Conservation (phyloP, 2,113 vertebrate species). For the Triplophysa siluroides region DNA sequence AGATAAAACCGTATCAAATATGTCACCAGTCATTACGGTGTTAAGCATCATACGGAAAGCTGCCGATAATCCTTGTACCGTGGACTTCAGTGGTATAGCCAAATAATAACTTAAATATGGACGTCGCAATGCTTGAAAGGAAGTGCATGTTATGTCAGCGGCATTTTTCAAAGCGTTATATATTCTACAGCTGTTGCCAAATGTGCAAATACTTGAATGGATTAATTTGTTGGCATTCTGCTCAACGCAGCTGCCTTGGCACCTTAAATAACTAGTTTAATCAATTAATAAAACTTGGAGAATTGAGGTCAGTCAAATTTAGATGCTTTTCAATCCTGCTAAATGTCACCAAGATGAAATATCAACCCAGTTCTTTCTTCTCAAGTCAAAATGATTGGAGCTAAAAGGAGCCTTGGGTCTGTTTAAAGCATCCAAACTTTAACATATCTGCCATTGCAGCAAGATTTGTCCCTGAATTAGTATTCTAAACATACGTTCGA, state of each 20-base stretch:
- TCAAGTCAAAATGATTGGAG: neutral
- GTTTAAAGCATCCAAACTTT: neutral
- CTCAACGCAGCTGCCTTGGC: slow-evolving; percentile 2
- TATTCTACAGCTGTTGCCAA: slow-evolving; percentile 3
- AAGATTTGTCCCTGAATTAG: slow-evolving; percentile 27
- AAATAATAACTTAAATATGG: neutral
- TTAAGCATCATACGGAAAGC: slow-evolving; percentile 16
- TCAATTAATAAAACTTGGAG: neutral
- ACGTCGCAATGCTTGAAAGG: too few relatives aligned
- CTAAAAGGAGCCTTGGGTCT: neutral
- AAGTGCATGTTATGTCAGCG: neutral
- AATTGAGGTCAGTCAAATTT: slow-evolving; percentile 18
- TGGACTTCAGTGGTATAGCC: neutral
- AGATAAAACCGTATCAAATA: slow-evolving; percentile 13
- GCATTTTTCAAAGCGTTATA: neutral
- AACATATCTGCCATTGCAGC: neutral
- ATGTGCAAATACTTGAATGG: slow-evolving; percentile 5
- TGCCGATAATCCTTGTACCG: neutral
- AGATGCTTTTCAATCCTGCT: neutral
- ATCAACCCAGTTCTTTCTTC: neutral
- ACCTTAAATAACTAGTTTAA: slow-evolving; percentile 12
- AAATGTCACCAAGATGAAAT: slow-evolving; percentile 9
- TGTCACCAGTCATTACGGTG: neutral
- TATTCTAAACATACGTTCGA: slow-evolving; percentile 3
- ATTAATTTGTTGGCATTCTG: neutral